These are phyloP conservation scores for Grammomys surdaster DNA, from an alignment of 2,113 vertebrate species.

Conservation along the genomic window DNA sequence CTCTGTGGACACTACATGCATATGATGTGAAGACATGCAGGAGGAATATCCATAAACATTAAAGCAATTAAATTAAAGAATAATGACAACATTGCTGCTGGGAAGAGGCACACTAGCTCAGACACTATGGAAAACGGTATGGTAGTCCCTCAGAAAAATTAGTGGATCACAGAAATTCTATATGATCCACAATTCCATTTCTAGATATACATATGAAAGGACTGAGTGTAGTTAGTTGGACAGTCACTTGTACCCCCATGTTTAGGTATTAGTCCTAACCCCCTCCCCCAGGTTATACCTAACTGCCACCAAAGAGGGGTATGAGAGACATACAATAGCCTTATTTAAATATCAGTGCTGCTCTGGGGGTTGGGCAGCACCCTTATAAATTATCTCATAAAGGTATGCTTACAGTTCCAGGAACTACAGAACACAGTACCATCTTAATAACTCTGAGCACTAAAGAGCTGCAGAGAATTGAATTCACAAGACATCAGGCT, in stretches of 20 bases:
- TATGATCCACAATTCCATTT: neutral
- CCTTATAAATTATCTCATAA: slow-evolving; percentile 2
- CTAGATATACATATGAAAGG: neutral
- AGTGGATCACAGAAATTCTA: neutral
- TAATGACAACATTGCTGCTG: neutral
- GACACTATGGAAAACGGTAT: neutral
- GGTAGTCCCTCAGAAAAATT: neutral
- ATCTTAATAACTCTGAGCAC: slow-evolving; percentile 49
- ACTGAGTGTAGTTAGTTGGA: neutral
- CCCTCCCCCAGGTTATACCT: neutral
- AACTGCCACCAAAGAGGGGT: slow-evolving; percentile 66
- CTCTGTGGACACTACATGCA: neutral
- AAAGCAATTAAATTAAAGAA: neutral
- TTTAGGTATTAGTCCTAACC: neutral
- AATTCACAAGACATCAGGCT: slow-evolving; percentile 11
- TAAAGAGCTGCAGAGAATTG: neutral
- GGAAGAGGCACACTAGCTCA: neutral
- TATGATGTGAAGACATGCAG: neutral
- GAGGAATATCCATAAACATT: neutral
- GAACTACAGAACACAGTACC: neutral
- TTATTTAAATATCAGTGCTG: slow-evolving; percentile 25
- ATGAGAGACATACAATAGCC: slow-evolving; percentile 19
- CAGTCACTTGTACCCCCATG: neutral
- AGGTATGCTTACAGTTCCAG: slow-evolving; percentile 11
- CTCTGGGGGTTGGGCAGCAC: neutral